These are phyloP conservation scores for Callipepla squamata DNA, from an alignment of 2,113 vertebrate genomes.

Conservation along the genomic window DNA sequence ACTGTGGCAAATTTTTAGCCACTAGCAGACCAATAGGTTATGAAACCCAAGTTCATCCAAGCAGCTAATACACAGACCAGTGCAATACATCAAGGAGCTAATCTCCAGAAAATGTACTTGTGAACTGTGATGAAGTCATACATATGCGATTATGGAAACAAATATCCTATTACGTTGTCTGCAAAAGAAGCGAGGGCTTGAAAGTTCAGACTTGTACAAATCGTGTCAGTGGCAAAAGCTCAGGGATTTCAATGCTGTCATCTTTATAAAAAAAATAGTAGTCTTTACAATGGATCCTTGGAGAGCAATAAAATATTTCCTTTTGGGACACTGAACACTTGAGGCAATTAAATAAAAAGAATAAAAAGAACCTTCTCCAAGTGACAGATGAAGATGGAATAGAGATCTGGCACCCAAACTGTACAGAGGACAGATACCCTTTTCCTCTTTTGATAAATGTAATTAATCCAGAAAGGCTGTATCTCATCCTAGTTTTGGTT, in stretches of 20 bases:
- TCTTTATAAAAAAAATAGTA: background rate
- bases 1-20: constrained; percentile 32
- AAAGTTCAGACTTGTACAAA: background rate
- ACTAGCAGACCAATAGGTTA: background rate
- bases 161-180: background rate
- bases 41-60: constrained; percentile 1
- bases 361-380: background rate
- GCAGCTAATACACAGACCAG: background rate
- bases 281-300: background rate
- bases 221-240: background rate
- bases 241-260: background rate
- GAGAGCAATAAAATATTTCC: background rate
- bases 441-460: background rate
- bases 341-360: background rate
- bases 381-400: background rate
- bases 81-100: background rate
- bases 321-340: background rate
- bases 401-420: background rate
- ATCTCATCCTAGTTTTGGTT: background rate
- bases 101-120: background rate
- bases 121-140: background rate
- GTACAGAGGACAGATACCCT: background rate
- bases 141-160: background rate
- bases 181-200: background rate
- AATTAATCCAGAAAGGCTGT: background rate